Conservation (phyloP, 2,888 invertebrate species). For the Ditula angustiorana region DNA sequence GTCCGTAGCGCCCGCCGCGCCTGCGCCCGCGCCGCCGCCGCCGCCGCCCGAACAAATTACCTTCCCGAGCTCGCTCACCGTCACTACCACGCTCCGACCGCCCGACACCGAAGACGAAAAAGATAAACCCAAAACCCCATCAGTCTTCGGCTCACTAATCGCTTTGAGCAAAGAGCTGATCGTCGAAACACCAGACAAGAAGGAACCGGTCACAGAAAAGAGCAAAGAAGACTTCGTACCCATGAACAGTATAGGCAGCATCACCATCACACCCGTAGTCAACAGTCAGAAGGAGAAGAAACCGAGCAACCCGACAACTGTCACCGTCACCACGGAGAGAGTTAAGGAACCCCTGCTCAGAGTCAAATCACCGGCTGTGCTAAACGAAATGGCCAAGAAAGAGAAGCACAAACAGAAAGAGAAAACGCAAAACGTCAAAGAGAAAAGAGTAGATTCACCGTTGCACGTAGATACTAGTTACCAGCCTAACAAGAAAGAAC, state of each 20-base stretch:
- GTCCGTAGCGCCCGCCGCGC: conserved; percentile 39
- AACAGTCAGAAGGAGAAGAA: conserved; percentile 59
- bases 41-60: conserved; percentile 64
- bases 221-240: conserved; percentile 71
- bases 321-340: conserved; percentile 43
- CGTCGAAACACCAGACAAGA: conserved; percentile 63
- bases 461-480: conserved; percentile 70
- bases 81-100: conserved; percentile 63
- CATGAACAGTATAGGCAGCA: conserved; percentile 75
- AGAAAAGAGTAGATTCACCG: conserved; percentile 60
- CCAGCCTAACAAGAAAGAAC: conserved; percentile 61
- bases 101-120: conserved; percentile 50
- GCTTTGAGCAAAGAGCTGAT: conserved; percentile 63
- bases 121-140: conserved; percentile 49
- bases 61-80: conserved; percentile 78
- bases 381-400: conserved; percentile 75
- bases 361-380: conserved; percentile 76
- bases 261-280: conserved; percentile 77
- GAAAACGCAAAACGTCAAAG: conserved; percentile 53
- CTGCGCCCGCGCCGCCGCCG: conserved; percentile 27
- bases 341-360: conserved; percentile 66
- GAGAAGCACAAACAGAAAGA: conserved; percentile 52
- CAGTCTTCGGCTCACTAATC: conserved; percentile 58
- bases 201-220: conserved; percentile 52
- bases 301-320: conserved; percentile 35